Evolutionary conservation across 1,140 invertebrate genomes (phyloP).

Genomic region (Tetragnatha versicolor): DNA sequence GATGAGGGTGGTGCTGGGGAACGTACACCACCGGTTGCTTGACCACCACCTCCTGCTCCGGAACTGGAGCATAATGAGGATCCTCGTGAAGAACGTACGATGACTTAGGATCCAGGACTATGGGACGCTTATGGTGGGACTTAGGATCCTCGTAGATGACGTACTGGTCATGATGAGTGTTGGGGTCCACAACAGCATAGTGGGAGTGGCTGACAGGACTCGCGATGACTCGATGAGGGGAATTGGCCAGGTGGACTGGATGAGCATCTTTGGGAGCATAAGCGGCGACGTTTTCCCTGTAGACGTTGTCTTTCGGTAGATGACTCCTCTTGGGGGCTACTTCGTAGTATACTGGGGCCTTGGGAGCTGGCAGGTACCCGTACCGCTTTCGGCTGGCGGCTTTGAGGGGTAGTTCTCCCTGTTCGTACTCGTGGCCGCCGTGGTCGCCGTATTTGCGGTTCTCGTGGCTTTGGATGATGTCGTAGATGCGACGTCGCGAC

Average conservation of each 20-base stretch:
- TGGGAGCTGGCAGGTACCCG: constrained; percentile 5
- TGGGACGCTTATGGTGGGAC: background rate
- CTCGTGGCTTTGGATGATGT: constrained; percentile 22
- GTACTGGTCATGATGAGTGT: background rate
- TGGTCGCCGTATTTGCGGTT: constrained; percentile 18
- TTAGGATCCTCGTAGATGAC: background rate
- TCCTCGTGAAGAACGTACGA: constrained; percentile 22
- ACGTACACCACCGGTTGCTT: background rate
- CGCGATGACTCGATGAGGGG: background rate
- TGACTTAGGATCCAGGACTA: background rate
- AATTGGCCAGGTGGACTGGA: background rate
- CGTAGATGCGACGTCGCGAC: constrained; percentile 13
- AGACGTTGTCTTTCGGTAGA: constrained; percentile 9
- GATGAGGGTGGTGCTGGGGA: background rate
- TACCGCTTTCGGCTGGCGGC: background rate
- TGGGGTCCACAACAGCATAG: constrained; percentile 35
- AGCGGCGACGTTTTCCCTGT: constrained; percentile 26
- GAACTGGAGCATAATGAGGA: background rate
- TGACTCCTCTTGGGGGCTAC: background rate
- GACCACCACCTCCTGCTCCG: background rate
- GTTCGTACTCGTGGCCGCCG: constrained; percentile 39
- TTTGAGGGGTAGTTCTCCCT: constrained; percentile 17
- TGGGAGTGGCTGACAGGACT: constrained; percentile 31
- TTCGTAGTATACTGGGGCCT: constrained; percentile 10
- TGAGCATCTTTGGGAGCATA: constrained; percentile 9